Base-by-base conservation (phyloP, 2,113 vertebrate species). In the Channa argus region DNA sequence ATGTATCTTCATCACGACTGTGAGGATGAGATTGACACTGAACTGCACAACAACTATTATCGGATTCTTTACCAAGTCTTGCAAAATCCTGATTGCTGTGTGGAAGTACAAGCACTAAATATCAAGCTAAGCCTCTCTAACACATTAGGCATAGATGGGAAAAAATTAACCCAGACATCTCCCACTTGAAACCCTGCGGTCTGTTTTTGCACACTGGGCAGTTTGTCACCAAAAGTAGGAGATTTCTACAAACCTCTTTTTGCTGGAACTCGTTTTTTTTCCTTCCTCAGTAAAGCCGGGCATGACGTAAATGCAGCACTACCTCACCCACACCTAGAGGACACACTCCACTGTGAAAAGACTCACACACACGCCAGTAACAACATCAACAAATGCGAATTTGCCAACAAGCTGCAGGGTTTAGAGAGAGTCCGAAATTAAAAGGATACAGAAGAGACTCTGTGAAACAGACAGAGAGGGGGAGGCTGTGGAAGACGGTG, bases 331-430 rank as follows among this genome's bases (percentile, higher is more conserved):
- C 59, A 37, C 43, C 52, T 36, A 11, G 34, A 43, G 15, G 24
- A 54, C 63, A 69, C 53, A 38, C 53, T 56, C 50, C n/a, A 51
- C 58, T 46, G 14, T 5, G 39, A n/a, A 44, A 51, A 72, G 14
- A 37, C 54, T 8, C 61, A 15, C 61, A 45, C n/a, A 24, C 65
- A 56, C 0, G 41, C 74, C 66, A 80, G 50, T 14, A 73, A 73
- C 58, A 77, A 75, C 69, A 65, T 79, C 62, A 77, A 85, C 84
- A 87, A 60, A 66, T 49, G 11, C 6, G 6, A 63, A 61, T 61
- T 47, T 61, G 74, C 79, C 74, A 74, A 46, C 63, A 85, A 74
- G 71, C n/a, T 63, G 6, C 45, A 2, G 55, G 36, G 33, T 63
- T 64, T 69, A 79, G 52, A 52, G 51, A 74, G 56, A 63, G 51